Conservation (phyloP, 2,113 vertebrate species). For the Myodes glareolus region DNA sequence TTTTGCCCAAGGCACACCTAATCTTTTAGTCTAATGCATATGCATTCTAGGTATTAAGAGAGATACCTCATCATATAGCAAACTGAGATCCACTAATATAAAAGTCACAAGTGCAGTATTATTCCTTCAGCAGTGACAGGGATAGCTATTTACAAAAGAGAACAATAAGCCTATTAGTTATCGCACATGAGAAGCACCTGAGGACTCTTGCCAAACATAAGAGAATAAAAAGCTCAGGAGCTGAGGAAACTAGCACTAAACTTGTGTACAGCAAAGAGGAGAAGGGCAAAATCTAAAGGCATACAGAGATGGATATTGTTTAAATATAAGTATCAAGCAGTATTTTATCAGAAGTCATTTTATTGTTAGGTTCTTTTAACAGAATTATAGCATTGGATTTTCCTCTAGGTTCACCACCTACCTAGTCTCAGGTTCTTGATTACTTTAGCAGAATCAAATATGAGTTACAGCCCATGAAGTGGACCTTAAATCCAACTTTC, state of each 20-base stretch:
- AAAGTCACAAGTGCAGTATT: not conserved
- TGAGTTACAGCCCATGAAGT: not conserved
- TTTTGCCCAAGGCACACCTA: not conserved
- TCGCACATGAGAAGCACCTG: not conserved
- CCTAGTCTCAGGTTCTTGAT: not conserved
- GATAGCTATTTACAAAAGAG: slow-evolving; percentile 24
- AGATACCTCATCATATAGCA: not conserved
- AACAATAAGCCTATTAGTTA: slow-evolving; percentile 26
- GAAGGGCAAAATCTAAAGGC: not conserved
- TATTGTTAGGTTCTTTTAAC: not conserved
- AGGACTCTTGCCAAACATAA: not conserved
- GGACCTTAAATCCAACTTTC: not conserved
- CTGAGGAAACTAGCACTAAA: not conserved
- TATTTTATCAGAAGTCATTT: not conserved
- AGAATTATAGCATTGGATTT: not conserved
- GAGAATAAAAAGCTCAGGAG: slow-evolving; percentile 42
- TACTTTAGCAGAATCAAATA: not conserved
- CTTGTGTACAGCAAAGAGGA: not conserved
- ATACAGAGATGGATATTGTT: not conserved
- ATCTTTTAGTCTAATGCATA: not conserved
- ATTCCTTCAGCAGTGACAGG: slow-evolving; percentile 16
- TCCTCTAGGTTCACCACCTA: not conserved
- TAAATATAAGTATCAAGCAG: not conserved
- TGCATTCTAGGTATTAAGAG: not conserved
- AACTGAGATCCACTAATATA: not conserved